A percentile compares a stretch with the other conserved stretches of the same genome.
Evolutionary conservation across 1,140 invertebrate genomes (phyloP).

Genomic region (Zaprionus tsacasi): DNA sequence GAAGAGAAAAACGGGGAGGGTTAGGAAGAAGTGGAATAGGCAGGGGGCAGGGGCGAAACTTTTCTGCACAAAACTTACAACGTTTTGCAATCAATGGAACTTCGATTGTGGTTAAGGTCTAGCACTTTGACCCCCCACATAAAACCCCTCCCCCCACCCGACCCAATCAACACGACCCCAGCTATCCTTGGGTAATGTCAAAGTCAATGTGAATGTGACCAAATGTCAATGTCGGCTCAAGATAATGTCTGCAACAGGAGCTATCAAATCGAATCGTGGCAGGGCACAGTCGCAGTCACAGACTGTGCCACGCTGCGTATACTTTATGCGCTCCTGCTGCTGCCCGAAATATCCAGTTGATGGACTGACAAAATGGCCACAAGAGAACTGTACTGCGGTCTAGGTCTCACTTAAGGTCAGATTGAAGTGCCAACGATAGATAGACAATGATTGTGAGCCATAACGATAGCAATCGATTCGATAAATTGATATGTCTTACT

Average conservation of each 20-base stretch:
- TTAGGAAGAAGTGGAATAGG: not conserved
- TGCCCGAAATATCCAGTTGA: slow-evolving; percentile 21
- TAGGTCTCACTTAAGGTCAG: not conserved
- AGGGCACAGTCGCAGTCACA: not conserved
- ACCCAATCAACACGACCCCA: no score
- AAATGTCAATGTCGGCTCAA: slow-evolving; percentile 74
- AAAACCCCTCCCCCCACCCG: not conserved
- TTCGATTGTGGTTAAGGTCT: slow-evolving; percentile 37
- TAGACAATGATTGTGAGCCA: not conserved
- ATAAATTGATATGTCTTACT: not conserved
- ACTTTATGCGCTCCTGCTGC: not conserved
- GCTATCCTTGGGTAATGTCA: slow-evolving; percentile 36
- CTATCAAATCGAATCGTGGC: not conserved
- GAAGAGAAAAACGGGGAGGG: not conserved
- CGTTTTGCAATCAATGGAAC: slow-evolving; percentile 68
- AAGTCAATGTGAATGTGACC: slow-evolving; percentile 70
- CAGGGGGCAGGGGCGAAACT: slow-evolving; percentile 42
- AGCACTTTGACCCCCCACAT: not conserved
- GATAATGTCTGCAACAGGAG: slow-evolving; percentile 51
- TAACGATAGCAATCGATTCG: not conserved
- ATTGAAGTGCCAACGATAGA: slow-evolving; percentile 6
- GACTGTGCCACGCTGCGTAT: slow-evolving; percentile 31
- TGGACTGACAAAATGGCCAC: slow-evolving; percentile 36
- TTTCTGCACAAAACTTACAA: slow-evolving; percentile 62
- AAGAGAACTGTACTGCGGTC: not conserved